phyloP scores from a whole-genome alignment of 1,140 invertebrate species.

The Arctopsyche grandis region DNA sequence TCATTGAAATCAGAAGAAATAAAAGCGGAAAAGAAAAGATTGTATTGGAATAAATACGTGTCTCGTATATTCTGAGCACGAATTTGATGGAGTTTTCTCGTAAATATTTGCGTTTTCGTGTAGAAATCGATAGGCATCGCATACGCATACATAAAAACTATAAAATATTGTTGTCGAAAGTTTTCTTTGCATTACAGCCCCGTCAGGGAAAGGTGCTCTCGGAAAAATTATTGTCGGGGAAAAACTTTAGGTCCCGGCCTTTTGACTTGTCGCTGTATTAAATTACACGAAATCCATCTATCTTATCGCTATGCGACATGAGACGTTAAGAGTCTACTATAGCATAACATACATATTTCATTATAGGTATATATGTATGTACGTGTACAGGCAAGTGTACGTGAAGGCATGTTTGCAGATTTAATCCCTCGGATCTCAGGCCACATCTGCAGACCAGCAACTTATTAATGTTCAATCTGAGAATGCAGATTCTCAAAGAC shows the following conservation, averaged over 20 bases:
- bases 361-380: neutral
- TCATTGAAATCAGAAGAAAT: neutral
- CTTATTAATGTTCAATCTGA: no score
- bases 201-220: conserved; percentile 17
- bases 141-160: neutral
- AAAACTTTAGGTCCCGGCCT: neutral
- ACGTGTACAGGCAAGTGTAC: neutral
- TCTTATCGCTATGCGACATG: neutral
- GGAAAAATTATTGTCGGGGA: conserved; percentile 5
- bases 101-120: no score
- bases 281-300: conserved; percentile 27
- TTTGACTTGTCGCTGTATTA: conserved; percentile 27
- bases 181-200: conserved; percentile 9
- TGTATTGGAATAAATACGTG: neutral
- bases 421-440: no score
- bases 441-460: no score
- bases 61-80: neutral
- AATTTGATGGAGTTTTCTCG: conserved; percentile 1
- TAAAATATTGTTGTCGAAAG: neutral
- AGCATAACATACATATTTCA: neutral
- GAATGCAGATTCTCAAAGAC: no score
- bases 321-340: no score
- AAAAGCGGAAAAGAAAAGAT: neutral
- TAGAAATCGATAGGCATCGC: no score
- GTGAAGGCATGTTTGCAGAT: no score